Conservation (phyloP, 1,140 invertebrate genomes). For the Oreohelix idahoensis region DNA sequence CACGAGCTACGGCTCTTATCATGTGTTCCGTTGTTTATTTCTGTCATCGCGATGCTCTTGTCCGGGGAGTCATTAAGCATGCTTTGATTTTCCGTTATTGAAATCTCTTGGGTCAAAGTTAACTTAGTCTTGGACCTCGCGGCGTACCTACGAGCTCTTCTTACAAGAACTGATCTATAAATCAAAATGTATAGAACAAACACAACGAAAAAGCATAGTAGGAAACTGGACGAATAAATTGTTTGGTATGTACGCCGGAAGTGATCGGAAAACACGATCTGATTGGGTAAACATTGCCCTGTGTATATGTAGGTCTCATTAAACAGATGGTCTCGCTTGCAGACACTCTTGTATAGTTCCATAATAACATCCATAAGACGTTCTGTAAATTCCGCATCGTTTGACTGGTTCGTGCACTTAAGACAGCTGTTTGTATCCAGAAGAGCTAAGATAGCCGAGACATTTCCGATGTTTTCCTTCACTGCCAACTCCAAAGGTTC, state of each 20-base stretch:
- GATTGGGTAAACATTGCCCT: constrained; percentile 53
- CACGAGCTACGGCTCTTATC: background rate
- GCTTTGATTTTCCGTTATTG: constrained; percentile 50
- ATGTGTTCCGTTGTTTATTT: background rate
- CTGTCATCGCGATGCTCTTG: constrained; percentile 26
- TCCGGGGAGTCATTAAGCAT: constrained; percentile 32
- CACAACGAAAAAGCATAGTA: constrained; percentile 59
- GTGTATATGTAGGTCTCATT: constrained; percentile 41
- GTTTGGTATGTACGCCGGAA: constrained; percentile 64
- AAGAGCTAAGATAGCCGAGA: constrained; percentile 11
- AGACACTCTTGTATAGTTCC: background rate
- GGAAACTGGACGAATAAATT: constrained; percentile 60
- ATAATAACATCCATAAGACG: background rate
- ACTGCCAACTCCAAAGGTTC: background rate
- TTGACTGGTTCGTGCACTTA: background rate
- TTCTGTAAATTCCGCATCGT: background rate
- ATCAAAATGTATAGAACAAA: constrained; percentile 64
- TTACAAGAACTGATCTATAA: constrained; percentile 58
- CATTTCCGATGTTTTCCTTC: background rate
- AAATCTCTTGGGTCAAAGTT: constrained; percentile 49
- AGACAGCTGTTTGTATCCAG: background rate
- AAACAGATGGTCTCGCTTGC: background rate
- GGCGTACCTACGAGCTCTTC: constrained; percentile 52
- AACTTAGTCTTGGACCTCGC: constrained; percentile 51
- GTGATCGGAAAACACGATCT: constrained; percentile 46